Conservation (phyloP, 2,113 vertebrate genomes). For the Campylomormyrus numenius region DNA sequence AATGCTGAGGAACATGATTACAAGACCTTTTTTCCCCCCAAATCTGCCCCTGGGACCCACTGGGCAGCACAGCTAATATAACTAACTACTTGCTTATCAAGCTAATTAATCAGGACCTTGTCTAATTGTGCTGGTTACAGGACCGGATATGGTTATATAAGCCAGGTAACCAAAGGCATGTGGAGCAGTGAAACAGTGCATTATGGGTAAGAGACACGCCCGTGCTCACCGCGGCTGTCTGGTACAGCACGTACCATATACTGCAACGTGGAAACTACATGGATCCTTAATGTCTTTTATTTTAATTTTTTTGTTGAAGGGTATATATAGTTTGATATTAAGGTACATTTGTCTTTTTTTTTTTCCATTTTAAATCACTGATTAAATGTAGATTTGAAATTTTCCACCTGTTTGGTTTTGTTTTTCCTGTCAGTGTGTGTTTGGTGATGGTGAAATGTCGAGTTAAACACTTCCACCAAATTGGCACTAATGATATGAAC, state of each 20-base stretch:
- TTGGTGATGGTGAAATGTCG: background rate
- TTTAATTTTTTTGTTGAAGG: conserved; percentile 32
- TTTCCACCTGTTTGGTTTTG: background rate
- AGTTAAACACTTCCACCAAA: background rate
- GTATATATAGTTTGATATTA: conserved; percentile 41
- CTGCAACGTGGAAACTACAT: background rate
- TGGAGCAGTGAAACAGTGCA: conserved; percentile 11
- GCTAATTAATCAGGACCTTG: background rate
- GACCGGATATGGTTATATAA: background rate
- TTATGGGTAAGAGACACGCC: conserved; percentile 17
- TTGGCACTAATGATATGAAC: background rate
- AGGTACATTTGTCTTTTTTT: conserved; percentile 35
- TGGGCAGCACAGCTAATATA: background rate
- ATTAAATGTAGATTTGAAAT: conserved; percentile 38
- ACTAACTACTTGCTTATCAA: background rate
- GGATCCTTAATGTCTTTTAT: conserved; percentile 5
- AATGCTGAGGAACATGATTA: conserved; percentile 9
- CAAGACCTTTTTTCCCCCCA: background rate
- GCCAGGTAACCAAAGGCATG: background rate
- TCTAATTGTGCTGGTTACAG: conserved; percentile 17
- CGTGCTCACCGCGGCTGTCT: conserved; percentile 50
- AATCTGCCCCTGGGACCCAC: background rate
- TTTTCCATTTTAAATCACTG: conserved; percentile 33
- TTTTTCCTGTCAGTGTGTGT: background rate
- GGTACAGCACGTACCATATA: conserved; percentile 49